These are phyloP conservation scores for Lamellibrachia columna DNA, from an alignment of 2,888 invertebrate genomes.

Conservation along the genomic window DNA sequence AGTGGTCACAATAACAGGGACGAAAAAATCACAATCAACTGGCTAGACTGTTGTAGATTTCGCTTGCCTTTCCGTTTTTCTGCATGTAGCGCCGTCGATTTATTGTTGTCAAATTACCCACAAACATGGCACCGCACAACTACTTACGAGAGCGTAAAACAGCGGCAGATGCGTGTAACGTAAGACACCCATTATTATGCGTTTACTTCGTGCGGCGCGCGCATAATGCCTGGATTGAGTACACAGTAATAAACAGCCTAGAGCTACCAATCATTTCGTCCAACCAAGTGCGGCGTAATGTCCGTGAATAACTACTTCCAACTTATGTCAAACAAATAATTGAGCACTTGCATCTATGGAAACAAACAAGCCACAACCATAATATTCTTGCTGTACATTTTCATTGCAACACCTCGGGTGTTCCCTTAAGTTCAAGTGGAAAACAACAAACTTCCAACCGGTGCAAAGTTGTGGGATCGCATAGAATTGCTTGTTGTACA, in stretches of 20 bases:
- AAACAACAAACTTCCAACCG: too few relatives aligned
- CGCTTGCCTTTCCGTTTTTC: background rate
- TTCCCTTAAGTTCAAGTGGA: background rate
- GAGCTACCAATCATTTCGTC: background rate
- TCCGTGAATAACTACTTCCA: conserved; percentile 6
- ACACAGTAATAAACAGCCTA: conserved; percentile 5
- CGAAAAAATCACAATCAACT: too few relatives aligned
- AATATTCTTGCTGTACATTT: background rate
- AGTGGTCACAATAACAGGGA: background rate
- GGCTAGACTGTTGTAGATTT: background rate
- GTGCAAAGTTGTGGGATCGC: too few relatives aligned
- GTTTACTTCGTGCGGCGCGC: background rate
- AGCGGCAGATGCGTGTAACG: background rate
- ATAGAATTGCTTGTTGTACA: too few relatives aligned
- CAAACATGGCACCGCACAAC: background rate
- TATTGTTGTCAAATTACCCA: conserved; percentile 5
- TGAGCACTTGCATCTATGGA: background rate
- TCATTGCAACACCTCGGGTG: background rate
- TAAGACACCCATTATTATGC: background rate
- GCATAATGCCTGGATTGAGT: conserved; percentile 3
- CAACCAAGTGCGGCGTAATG: conserved; percentile 5
- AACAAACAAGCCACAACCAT: background rate
- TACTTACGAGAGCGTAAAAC: conserved; percentile 12
- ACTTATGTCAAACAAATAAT: conserved; percentile 16
- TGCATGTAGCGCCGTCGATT: background rate